Evolutionary conservation across 2,113 vertebrate species (phyloP).

Genomic region (Mellivora capensis): DNA sequence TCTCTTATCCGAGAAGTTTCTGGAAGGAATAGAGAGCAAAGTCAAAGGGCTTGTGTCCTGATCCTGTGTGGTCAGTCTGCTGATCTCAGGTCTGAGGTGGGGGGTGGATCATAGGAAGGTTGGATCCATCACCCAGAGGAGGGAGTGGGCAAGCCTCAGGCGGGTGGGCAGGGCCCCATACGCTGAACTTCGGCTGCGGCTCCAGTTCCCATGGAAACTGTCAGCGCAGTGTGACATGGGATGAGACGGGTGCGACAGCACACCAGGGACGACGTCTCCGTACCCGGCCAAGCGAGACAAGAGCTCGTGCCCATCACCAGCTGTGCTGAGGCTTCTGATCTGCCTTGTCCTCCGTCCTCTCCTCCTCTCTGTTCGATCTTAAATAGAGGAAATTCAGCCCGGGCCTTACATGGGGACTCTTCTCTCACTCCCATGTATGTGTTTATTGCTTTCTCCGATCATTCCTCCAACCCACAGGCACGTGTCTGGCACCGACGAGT

Average conservation of each 20-base stretch:
- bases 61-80: background rate
- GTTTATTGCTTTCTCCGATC: background rate
- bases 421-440: background rate
- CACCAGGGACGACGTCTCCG: background rate
- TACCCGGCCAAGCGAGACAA: too few species aligned
- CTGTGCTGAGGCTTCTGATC: background rate
- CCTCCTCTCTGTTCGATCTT: too few species aligned
- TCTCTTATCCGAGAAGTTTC: background rate
- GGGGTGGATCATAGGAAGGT: accelerated
- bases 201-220: background rate
- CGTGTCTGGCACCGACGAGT: accelerated
- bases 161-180: accelerated
- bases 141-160: background rate
- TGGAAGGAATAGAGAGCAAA: background rate
- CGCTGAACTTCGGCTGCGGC: background rate
- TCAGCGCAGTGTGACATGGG: accelerated
- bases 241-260: background rate
- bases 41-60: accelerated
- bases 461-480: background rate
- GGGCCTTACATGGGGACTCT: too few species aligned
- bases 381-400: background rate
- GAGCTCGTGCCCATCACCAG: background rate
- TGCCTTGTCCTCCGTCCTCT: background rate
- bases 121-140: background rate
- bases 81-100: background rate